phyloP scores from a whole-genome alignment of 2,113 vertebrate genomes.

The Lamprologus tigripictilis region DNA sequence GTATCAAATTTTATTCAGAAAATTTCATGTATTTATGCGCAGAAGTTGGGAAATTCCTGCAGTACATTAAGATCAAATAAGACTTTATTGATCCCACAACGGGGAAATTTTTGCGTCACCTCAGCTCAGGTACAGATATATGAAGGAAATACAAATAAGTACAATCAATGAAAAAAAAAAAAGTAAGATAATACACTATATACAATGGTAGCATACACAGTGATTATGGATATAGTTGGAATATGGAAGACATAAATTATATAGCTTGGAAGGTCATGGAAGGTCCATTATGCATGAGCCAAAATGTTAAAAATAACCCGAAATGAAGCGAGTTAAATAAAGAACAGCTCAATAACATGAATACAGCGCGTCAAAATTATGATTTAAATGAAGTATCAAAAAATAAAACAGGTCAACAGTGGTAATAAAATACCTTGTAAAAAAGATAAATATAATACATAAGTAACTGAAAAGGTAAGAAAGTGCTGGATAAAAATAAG shows the following conservation, averaged over 20 bases:
- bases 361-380: fast-evolving
- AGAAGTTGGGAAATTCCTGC: neutral
- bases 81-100: no score
- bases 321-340: no score
- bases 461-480: neutral
- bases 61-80: neutral
- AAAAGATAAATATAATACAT: neutral
- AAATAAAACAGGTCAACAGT: fast-evolving
- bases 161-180: no score
- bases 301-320: neutral
- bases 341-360: neutral
- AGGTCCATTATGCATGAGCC: no score
- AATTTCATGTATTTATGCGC: fast-evolving
- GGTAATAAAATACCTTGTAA: neutral
- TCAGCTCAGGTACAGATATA: no score
- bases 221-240: no score
- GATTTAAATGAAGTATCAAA: neutral
- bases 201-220: no score
- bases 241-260: no score
- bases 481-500: neutral
- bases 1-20: neutral
- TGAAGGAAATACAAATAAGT: no score
- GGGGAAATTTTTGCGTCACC: no score
- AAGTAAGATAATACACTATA: fast-evolving
- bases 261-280: no score